Base-by-base conservation (phyloP, 2,888 invertebrate genomes). In the Agrotis segetum region DNA sequence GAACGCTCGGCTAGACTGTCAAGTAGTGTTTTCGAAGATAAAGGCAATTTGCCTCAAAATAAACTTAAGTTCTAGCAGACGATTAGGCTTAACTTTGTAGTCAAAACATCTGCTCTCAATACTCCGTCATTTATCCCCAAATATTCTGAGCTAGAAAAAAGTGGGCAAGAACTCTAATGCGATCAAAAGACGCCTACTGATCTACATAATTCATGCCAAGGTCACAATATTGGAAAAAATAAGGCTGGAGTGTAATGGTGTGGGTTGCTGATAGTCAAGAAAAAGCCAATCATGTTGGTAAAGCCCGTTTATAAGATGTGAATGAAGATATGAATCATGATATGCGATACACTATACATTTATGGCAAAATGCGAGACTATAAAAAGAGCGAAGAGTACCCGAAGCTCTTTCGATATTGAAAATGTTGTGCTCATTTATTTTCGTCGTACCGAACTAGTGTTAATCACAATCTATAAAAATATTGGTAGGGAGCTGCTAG, bases 241-340 rank as follows among this genome's bases (percentile, higher is more conserved):
- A 77, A 63, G 68, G 55, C n/a, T 14, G 19, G 49, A 61, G 61
- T 46, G 34, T 60, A 53, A 58, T n/a, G 24, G 24, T 29, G 53
- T 17, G 52, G 50, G n/a, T 65, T 34, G 55, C 34, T 66, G 67
- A 80, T 71, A 71, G 40, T 53, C 21, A 70, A 72, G 64, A 68
- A 77, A 72, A 71, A 73, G 66, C 74, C 59, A 74, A 74, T 77
- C 70, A 71, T 67, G 29, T 34, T 64, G 40, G 24, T 40, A 60
- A 52, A 24, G 56, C 34, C 47, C 67, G 59, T 73, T 70, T 74
- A 72, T 70, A 58, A 63, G 40, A 79, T 66, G 61, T 56, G 60
- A 62, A 83, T 67, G 68, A 60, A 74, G 59, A 74, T 72, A 77
- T 77, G 72, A 69, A 81, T 70, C 82, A 83, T 64, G 56, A 40